Base-by-base conservation (phyloP, 2,888 invertebrate species). In the Elegia similella region DNA sequence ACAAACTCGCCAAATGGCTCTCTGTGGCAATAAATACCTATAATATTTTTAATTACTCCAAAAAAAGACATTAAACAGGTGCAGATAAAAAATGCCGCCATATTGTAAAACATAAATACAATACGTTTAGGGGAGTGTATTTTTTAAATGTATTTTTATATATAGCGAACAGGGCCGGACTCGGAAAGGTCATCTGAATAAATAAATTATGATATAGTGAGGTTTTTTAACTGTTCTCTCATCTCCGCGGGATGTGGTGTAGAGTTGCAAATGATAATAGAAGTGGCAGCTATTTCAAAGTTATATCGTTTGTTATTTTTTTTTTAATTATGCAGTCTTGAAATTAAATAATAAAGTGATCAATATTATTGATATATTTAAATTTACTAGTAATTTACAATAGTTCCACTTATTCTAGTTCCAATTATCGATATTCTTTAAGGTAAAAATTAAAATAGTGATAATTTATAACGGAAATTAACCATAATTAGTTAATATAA, bases 121-220 rank as follows among this genome's bases (percentile, higher is more conserved):
- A 70, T 67, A 65, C 62, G 58, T 63, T 59, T 57, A 58, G 59
- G 59, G 58, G 65, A 72, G 67, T 66, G 68, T 67, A 67, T 78
- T 84, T 84, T 83, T 76, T 71, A 79, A 86, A 84, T 73, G 80
- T 82, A 83, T 81, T 32, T 44, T 56, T 56, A 79, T 80, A 80
- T 84, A 83, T 84, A 84, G 84, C 76, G 66, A 72, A 72, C 86
- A 82, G 86, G 78, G 70, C 76, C 81, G 85, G 80, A 82, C 79
- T 82, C 75, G 76, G 70, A 67, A 72, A 75, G 88, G 90, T 89
- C 89, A 88, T 84, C 88, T 78, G 85, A 77, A 88, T 84, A 85
- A 88, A 88, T 91, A 90, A 90, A 90, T 90, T 90, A 88, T 90
- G 88, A 90, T 88, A 84, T 88, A 90, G 88, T 87, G 83, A 67